Evolutionary conservation across 64 coral and sea anemone species (phyloP).

Genomic region (Montipora sp.): DNA sequence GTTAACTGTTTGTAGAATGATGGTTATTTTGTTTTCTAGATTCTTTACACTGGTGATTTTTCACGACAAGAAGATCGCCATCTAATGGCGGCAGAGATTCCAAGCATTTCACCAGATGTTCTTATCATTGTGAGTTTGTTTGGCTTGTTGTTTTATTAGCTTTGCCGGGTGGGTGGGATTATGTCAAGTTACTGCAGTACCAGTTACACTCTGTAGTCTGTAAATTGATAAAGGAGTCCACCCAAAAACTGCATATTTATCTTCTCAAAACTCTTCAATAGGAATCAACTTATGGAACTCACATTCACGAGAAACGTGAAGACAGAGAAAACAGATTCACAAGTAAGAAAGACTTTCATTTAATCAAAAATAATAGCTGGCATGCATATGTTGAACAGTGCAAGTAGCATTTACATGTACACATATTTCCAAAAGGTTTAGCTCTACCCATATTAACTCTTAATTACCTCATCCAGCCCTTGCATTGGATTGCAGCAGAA

Average conservation of each 20-base stretch:
- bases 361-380: no score
- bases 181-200: no score
- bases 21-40: slow-evolving; percentile 43
- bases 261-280: slow-evolving; percentile 5
- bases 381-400: no score
- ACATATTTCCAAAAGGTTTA: no score
- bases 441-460: no score
- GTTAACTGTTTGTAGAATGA: no score
- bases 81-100: slow-evolving; percentile 99
- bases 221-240: no score
- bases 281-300: slow-evolving; percentile 99
- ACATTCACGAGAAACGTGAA: slow-evolving; percentile 96
- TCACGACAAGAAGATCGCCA: slow-evolving; percentile 98
- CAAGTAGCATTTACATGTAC: neutral
- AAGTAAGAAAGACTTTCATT: slow-evolving; percentile 49
- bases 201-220: no score
- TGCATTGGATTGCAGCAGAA: no score
- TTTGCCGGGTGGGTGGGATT: no score
- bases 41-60: slow-evolving; percentile 99
- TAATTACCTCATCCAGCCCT: no score
- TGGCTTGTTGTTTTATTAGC: neutral
- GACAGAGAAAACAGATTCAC: slow-evolving; percentile 98
- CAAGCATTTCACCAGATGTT: slow-evolving; percentile 93
- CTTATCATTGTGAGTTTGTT: slow-evolving; percentile 87
- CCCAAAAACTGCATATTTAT: neutral